Evolutionary conservation across 2,113 vertebrate species (phyloP).

Genomic region (Felis catus): DNA sequence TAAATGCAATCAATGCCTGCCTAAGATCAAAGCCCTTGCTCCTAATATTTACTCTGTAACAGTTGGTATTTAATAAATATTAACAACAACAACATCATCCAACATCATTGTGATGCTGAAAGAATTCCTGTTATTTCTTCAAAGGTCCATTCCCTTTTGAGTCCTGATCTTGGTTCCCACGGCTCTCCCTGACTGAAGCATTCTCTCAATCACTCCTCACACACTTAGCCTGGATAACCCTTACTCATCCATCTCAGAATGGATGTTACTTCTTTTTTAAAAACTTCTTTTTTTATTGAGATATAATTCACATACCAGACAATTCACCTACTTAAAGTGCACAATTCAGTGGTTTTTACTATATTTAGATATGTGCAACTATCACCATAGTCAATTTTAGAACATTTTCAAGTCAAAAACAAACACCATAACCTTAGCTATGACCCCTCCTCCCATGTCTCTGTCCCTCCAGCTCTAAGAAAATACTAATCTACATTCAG

Average conservation of each 20-base stretch:
- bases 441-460: background rate
- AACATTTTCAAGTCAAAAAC: background rate
- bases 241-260: background rate
- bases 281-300: background rate
- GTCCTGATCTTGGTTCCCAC: background rate
- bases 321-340: background rate
- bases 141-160: background rate
- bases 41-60: background rate
- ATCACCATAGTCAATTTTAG: background rate
- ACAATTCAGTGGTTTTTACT: background rate
- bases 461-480: background rate
- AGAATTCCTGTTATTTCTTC: background rate
- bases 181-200: background rate
- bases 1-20: slow-evolving; percentile 20
- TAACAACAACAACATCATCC: background rate
- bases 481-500: background rate
- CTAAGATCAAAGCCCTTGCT: slow-evolving; percentile 24
- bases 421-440: background rate
- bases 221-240: background rate
- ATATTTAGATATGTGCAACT: background rate
- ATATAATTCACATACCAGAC: background rate
- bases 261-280: background rate
- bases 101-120: background rate
- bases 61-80: slow-evolving; percentile 32
- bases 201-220: background rate